Evolutionary conservation across 2,797 vertebrate genomes (phyloP), one percentile per base, ranked within the genome.

Genomic region (Phrynocephalus forsythii): DNA sequence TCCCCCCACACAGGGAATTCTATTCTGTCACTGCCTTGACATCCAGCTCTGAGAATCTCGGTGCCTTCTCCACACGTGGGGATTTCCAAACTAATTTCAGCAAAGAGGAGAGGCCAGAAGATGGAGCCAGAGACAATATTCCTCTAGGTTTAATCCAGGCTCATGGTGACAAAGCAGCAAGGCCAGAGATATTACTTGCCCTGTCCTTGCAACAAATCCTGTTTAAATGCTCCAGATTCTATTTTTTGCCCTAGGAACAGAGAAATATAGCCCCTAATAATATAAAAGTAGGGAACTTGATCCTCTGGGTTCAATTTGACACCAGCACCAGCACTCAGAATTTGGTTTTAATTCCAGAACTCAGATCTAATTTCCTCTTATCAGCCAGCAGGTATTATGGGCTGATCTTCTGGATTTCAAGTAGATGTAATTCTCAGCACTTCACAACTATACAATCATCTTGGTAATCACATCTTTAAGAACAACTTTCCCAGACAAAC

Each of bases 41-140:
- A 3, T 1, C 0, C 4, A 2, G 52, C 26, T 79, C 33, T 76
- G 22, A 16, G 68, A 24, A 66, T 30, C 28, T 67, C 38, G 26
- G 4, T 33, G 26, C 28, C 78, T 85, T 81, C 69, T 80, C 26
- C 15, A 10, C 73, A 48, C 60, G 69, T 6, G 5, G 11, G 24
- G 20, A 73, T 0, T 0, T 3, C 33, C 68, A 60, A 0, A 0
- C 73, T 72, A 1, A 11, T 73, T 90, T 76, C 86, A 84, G 22
- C 0, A 28, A 38, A 26, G 68, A 84, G 48, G 0, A 5, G 85
- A 92, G 68, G 79, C 81, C 38, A 85, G 92, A 94, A 94, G 94
- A 90, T 88, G 89, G 93, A 91, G 91, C 88, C 91, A 82, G 86
- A 22, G 82, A 86, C 28, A 28, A 84, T 71, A 30, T 38, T 79